Base-by-base conservation (phyloP, 2,888 invertebrate species). In the Aromia moschata region DNA sequence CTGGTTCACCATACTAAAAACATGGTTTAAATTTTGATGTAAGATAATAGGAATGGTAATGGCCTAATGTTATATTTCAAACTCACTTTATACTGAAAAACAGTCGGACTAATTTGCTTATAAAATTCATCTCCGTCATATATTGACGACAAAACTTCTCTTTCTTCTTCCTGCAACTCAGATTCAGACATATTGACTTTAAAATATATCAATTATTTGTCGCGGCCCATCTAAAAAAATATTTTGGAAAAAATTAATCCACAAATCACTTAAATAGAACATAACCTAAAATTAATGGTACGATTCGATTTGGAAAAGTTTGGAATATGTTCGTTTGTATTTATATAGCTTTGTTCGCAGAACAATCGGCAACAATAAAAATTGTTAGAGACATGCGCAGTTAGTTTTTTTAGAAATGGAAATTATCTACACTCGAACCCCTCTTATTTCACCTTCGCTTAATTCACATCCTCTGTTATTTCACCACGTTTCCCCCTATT, bases 91-190 rank as follows among this genome's bases (percentile, higher is more conserved):
- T 96, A 97, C 77, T 96, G 96, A 83, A 91, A 96, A 55, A 89
- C 89, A 55, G 86, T 91, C 5, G 86, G 79, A 76, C 89, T 87
- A 25, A 93, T 79, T 83, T 93, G 87, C 79, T 93, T 94, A 77
- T 95, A 97, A 59, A 87, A 87, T 1, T 86, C 84, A 81, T 97
- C 97, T 12, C 96, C 96, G 73, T 97, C 96, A 80, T 97, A 98
- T 73, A 98, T 98, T 2, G 96, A 94, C 67, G 87, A 86, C 57
- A 98, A 81, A 0, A 94, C 96, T 83, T 97, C 96, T 49, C 91
- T 83, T 82, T 97, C 97, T 74, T 97, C 96, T 46, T 87, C 85
- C 77, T 94, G 94, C 57, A 89, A 84, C 77, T 93, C 92, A 37
- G 76, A 74, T 73, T 86, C 84, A 56, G 84, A 83, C 86, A 87